These are phyloP conservation scores for Leiothrix lutea DNA, from an alignment of 2,113 vertebrate genomes.

Conservation along the genomic window DNA sequence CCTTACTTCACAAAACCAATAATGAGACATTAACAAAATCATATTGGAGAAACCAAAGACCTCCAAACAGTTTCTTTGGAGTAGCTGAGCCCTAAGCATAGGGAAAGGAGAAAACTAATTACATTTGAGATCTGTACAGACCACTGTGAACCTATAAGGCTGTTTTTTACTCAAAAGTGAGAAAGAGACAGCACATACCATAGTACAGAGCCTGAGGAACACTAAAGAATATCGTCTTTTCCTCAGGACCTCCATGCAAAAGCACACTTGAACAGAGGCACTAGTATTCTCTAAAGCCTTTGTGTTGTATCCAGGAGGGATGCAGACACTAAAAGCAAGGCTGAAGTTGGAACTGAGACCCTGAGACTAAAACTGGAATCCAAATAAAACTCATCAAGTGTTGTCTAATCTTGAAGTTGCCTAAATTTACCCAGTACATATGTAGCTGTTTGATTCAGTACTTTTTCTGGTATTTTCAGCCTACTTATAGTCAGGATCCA, in stretches of 20 bases:
- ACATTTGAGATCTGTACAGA: slow-evolving; percentile 48
- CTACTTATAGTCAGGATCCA: background rate
- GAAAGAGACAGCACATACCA: background rate
- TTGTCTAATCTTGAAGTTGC: background rate
- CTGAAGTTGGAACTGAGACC: background rate
- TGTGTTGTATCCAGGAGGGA: background rate
- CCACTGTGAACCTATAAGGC: background rate
- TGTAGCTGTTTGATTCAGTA: background rate
- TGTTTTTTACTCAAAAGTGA: slow-evolving; percentile 18
- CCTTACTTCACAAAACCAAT: background rate
- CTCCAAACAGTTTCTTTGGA: background rate
- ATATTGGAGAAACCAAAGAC: background rate
- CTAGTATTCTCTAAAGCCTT: background rate
- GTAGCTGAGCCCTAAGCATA: background rate
- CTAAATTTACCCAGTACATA: background rate
- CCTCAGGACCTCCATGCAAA: background rate
- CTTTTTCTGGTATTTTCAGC: background rate
- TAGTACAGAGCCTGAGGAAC: background rate
- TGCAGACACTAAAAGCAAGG: background rate
- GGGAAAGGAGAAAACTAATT: background rate
- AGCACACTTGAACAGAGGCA: background rate
- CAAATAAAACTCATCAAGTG: background rate
- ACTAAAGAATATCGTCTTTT: background rate
- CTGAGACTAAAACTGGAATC: background rate
- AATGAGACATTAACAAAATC: background rate